These are phyloP conservation scores for Thunnus maccoyii DNA, from an alignment of 2,113 vertebrate genomes.

Conservation along the genomic window DNA sequence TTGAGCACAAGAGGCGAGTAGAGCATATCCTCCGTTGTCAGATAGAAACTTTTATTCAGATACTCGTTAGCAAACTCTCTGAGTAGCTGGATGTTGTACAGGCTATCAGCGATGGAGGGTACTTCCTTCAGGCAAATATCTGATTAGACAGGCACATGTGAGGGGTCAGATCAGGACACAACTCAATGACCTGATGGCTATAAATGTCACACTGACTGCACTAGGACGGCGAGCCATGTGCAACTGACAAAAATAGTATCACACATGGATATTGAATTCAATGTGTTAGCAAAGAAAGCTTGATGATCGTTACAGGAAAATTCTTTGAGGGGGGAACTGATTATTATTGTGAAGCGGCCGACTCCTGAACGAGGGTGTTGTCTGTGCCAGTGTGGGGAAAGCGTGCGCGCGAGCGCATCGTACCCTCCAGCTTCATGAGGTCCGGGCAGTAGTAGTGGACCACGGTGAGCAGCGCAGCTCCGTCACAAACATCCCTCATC, in stretches of 20 bases:
- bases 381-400: not conserved
- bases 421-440: conserved; percentile 96
- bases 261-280: conserved; percentile 48
- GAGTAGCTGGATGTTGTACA: conserved; percentile 95
- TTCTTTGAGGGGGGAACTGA: conserved; percentile 4
- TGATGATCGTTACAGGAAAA: not conserved
- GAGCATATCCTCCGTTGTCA: conserved; percentile 94
- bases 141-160: conserved; percentile 70
- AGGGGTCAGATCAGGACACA: conserved; percentile 43
- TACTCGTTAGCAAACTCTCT: conserved; percentile 93
- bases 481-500: conserved; percentile 94
- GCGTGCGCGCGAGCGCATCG: not conserved
- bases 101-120: conserved; percentile 92
- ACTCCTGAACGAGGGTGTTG: not conserved
- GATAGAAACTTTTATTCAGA: conserved; percentile 93
- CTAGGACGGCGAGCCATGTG: conserved; percentile 40
- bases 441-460: conserved; percentile 97
- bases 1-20: conserved; percentile 95
- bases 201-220: conserved; percentile 64
- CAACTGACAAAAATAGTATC: conserved; percentile 47
- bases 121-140: conserved; percentile 97
- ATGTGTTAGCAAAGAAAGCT: conserved; percentile 5
- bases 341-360: conserved; percentile 6
- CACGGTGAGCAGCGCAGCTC: conserved; percentile 91
- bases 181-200: conserved; percentile 53